A percentile compares a stretch with the other conserved stretches of the same genome.
These are phyloP conservation scores for Cheiracanthium punctorium DNA, from an alignment of 2,888 invertebrate genomes.

Conservation along the genomic window DNA sequence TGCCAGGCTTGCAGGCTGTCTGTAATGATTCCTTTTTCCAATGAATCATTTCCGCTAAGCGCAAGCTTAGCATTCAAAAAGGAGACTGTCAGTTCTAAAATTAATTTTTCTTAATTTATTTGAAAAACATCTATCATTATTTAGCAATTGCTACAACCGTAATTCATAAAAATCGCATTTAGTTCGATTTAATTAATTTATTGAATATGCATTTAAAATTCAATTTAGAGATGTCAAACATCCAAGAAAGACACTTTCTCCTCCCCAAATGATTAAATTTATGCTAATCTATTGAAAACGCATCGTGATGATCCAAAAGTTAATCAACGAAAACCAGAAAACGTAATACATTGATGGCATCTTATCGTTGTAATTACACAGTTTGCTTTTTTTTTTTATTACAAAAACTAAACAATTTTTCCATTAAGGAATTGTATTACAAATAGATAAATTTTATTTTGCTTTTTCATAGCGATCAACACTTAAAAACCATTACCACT, in stretches of 20 bases:
- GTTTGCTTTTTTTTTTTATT: no score
- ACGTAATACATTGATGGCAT: no score
- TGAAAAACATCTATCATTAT: constrained; percentile 1
- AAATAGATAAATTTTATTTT: no score
- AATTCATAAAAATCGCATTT: neutral
- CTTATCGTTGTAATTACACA: no score
- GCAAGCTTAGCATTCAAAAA: neutral
- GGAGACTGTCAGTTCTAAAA: neutral
- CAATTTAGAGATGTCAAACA: neutral
- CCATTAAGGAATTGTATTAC: no score
- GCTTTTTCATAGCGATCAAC: no score
- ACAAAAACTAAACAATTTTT: no score
- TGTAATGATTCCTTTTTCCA: neutral
- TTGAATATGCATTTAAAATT: neutral
- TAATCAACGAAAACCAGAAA: no score
- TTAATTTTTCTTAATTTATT: neutral
- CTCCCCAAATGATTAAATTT: neutral
- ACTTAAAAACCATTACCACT: no score
- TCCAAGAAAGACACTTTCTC: neutral
- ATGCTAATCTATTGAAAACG: neutral
- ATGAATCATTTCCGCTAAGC: neutral
- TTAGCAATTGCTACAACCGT: neutral
- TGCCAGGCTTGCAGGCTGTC: neutral
- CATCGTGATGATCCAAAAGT: neutral
- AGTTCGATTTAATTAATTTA: neutral